Evolutionary conservation across 2,888 invertebrate species (phyloP), one percentile per base, ranked within the genome.

Genomic region (Asteroscopus sphinx): DNA sequence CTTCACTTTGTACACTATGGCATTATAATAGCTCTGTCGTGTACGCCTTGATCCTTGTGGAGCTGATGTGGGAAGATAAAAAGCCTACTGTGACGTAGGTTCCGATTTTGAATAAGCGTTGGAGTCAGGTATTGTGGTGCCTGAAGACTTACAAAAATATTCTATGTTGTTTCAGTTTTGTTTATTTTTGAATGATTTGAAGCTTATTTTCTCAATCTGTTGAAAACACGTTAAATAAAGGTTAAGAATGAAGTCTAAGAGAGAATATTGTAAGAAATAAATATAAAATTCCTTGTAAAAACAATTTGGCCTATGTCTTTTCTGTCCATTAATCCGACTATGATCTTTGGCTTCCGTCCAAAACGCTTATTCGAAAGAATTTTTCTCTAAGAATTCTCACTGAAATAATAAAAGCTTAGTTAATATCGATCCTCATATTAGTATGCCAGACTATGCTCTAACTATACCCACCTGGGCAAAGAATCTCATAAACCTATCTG

Each of bases 401-500:
- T 32, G 33, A 69, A 62, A 59, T 53, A 63, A 67, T 44, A 63
- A 40, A 61, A 70, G 56, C 26, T 45, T 35, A 48, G 39, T 12
- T 48, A 52, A 30, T 55, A 55, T 73, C 49, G 73, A 68, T 57
- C 49, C 33, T 35, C 13, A 51, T 68, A 73, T 73, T 73, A 64
- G 69, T 72, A 73, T 73, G 57, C 49, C 37, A 58, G 56, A 70
- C 67, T 64, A 60, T 58, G 58, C 59, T 28, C 56, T 42, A 49
- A 48, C 60, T 57, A 52, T 55, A 59, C 69, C 62, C 64, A 65
- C 73, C 67, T 73, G 67, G 61, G 62, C 75, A 71, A 81, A 73
- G 80, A 77, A 83, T 80, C 76, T 73, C 67, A 72, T 59, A 82
- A 86, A 83, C 77, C 74, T 79, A 81, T 77, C 79, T 73, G 68